Base-by-base conservation (phyloP, 2,888 invertebrate genomes). In the Euplexia lucipara region DNA sequence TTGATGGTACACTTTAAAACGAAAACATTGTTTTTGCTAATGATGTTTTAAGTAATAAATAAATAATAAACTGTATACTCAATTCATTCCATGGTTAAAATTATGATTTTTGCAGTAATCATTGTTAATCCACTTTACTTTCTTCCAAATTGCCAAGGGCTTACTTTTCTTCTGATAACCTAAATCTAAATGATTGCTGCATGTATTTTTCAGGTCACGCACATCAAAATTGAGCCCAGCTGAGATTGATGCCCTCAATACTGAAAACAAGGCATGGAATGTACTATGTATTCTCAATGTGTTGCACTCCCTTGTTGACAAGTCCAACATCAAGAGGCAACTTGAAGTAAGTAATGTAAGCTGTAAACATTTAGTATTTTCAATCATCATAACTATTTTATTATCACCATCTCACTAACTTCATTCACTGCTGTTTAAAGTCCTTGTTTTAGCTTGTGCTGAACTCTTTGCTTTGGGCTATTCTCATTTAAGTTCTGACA, bases 211-310 rank as follows among this genome's bases (percentile, higher is more conserved):
- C 87, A 91, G 96, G 90, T 95, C 97, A 53, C 96, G 96, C 74
- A 93, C 97, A 7, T 96, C 96, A 8, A 98, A 98, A 90, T 97
- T 98, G 89, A 97, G 97, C 5, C 96, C 97, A 10, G 97, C 97
- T 51, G 99, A 99, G 88, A 96, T 98, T 80, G 97, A 97, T 75
- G 96, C 96, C 51, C 90, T 98, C 49, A 97, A 97, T 75, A 96
- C 97, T 37, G 98, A 98, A 88, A 97, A 97, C 86, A 98, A 99
- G 91, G 98, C 98, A 7, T 99, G 99, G 99, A 99, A 99, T 95
- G 99, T 99, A 37, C 97, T 99, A 57, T 99, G 99, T 89, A 99
- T 99, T 48, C 96, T 99, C 65, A 99, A 99, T 94, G 99, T 99
- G 34, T 95, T 99, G 52, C 99, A 99, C 92, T 99, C 99, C 0